Conservation (phyloP, 2,888 invertebrate species). For the Chrysomela aeneicollis region DNA sequence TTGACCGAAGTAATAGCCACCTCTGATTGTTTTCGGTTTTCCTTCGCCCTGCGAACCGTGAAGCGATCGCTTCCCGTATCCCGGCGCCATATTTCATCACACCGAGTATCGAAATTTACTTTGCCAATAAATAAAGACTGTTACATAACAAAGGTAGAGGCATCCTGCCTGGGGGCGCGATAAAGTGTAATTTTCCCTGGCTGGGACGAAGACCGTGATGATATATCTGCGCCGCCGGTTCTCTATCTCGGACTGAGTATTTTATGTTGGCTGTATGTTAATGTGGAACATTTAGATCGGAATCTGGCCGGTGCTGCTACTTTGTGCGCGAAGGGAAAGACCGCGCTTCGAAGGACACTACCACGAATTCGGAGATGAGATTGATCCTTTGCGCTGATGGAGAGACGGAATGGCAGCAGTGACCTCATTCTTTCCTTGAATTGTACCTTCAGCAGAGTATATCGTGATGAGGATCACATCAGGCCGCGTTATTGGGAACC, state of each 20-base stretch:
- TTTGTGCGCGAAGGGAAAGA: constrained; percentile 45
- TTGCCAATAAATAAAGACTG: constrained; percentile 45
- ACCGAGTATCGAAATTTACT: constrained; percentile 37
- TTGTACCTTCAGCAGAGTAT: no score
- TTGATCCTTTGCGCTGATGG: not conserved
- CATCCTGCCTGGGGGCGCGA: constrained; percentile 40
- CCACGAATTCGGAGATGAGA: constrained; percentile 7
- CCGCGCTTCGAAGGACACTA: constrained; percentile 10
- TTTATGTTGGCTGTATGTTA: constrained; percentile 59
- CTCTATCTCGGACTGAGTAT: constrained; percentile 52
- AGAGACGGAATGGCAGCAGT: not conserved
- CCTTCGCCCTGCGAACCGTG: constrained; percentile 28
- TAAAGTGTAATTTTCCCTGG: constrained; percentile 49
- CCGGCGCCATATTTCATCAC: constrained; percentile 35
- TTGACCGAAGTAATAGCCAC: constrained; percentile 21
- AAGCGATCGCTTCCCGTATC: constrained; percentile 22
- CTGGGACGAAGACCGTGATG: constrained; percentile 48
- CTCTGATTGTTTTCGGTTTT: constrained; percentile 34
- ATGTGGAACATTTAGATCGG: constrained; percentile 62
- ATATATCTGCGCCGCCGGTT: constrained; percentile 48
- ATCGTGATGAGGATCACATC: not conserved
- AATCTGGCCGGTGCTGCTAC: constrained; percentile 60
- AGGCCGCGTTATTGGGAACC: not conserved
- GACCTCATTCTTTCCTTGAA: not conserved
- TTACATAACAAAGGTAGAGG: constrained; percentile 46